Conservation (phyloP, 2,888 invertebrate genomes). For the Euspilapteryx auroguttella region DNA sequence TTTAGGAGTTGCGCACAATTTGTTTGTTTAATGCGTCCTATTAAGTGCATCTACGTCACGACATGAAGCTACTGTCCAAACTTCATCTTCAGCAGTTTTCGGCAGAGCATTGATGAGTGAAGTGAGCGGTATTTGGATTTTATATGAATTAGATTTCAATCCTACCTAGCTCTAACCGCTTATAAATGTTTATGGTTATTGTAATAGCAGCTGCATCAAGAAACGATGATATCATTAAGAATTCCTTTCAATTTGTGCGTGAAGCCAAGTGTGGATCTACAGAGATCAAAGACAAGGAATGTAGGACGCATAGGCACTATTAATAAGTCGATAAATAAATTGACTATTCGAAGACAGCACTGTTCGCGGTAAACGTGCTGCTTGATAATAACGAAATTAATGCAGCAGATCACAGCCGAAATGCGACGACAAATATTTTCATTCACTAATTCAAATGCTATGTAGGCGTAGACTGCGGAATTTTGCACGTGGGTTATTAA, state of each 20-base stretch:
- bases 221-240: slow-evolving; percentile 14
- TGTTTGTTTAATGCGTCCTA: no score
- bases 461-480: slow-evolving; percentile 10
- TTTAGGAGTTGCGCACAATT: no score
- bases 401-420: no score
- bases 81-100: no score
- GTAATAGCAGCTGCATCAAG: no score
- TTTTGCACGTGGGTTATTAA: slow-evolving; percentile 11
- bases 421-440: slow-evolving; percentile 9
- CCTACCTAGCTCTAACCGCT: no score
- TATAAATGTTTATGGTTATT: neutral
- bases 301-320: slow-evolving; percentile 13
- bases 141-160: no score
- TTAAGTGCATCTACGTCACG: no score
- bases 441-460: slow-evolving; percentile 10
- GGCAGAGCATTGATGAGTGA: no score
- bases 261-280: slow-evolving; percentile 10
- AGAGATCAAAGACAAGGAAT: slow-evolving; percentile 17
- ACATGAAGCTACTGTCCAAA: no score
- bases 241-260: slow-evolving; percentile 10
- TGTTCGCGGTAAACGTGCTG: slow-evolving; percentile 3
- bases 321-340: slow-evolving; percentile 6
- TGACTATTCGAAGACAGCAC: slow-evolving; percentile 1
- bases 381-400: no score
- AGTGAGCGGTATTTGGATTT: no score